Base-by-base conservation (phyloP, 2,113 vertebrate species). In the Camelus dromedarius region DNA sequence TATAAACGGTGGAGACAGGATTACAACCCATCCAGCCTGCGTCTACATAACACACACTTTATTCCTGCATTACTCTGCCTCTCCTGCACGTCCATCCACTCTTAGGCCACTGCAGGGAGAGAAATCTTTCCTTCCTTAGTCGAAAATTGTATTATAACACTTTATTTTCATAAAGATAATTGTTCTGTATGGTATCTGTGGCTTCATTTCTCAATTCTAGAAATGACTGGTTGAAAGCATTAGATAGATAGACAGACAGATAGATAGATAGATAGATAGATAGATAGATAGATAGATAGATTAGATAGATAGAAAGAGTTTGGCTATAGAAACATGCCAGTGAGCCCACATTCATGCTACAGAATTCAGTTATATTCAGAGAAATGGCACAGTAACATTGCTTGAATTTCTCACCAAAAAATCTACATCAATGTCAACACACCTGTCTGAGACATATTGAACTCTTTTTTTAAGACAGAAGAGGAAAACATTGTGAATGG, bases 401-500 rank as follows among this genome's bases (percentile, higher is more conserved):
- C 56, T 73, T 82, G 77, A 92, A 56, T 91, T 7, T 72, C 9
- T 56, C n/a, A 54, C 32, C 46, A 26, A 91, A 75, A 38, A 84
- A 24, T 66, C 64, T 42, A 24, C 12, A 70, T 69, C 50, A 35
- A 2, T 26, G 20, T 77, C 77, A 77, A 48, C 10, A 56, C 5
- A 38, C 26, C 66, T 50, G 13, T 42, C 3, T 80, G 38, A 91
- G 66, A 54, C 32, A 91, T 0, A 76, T 26, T 70, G 54, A 84
- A 56, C 54, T 89, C 42, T 69, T 88, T 93, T 90, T 80, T 91
- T 84, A 88, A 91, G 56, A 64, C 32, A 92, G 76, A 84, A 62
- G 13, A 91, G 67, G 42, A 66, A 96, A 52, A 50, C 62, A 66
- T 18, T 24, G 15, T 50, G 22, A 30, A 6, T 20, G 62, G 24